These are phyloP conservation scores for Oryzaephilus surinamensis DNA, from an alignment of 1,140 invertebrate genomes.

Conservation along the genomic window DNA sequence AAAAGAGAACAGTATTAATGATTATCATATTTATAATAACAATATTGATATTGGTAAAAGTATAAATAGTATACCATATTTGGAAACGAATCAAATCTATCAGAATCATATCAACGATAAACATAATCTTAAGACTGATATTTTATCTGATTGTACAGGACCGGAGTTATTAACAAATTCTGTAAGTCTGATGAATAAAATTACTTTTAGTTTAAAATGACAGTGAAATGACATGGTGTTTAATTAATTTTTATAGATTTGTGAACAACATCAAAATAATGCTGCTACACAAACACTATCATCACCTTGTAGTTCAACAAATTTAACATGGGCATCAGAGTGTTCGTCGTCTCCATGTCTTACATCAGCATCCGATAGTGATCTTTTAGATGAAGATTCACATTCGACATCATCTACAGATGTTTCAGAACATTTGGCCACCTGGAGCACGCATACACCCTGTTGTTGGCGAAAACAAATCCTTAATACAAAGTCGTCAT, in stretches of 20 bases:
- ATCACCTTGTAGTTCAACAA: conserved; percentile 26
- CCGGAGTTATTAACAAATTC: conserved; percentile 5
- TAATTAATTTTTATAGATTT: neutral
- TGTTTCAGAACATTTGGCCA: neutral
- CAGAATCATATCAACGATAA: too few relatives aligned
- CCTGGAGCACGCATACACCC: neutral
- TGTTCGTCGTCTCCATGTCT: conserved; percentile 26
- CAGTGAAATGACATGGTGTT: too few relatives aligned
- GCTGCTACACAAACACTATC: conserved; percentile 26
- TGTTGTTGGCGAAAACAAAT: conserved; percentile 5
- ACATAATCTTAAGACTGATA: too few relatives aligned
- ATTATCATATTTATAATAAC: too few relatives aligned
- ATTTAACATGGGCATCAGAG: conserved; percentile 28
- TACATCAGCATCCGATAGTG: conserved; percentile 16
- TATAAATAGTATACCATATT: too few relatives aligned
- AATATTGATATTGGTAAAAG: too few relatives aligned
- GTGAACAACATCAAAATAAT: conserved; percentile 5
- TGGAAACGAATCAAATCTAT: too few relatives aligned
- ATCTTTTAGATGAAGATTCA: conserved; percentile 12
- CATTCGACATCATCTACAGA: conserved; percentile 10
- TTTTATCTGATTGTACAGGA: conserved; percentile 5
- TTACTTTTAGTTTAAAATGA: neutral
- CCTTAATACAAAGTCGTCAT: conserved; percentile 21
- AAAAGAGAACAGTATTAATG: too few relatives aligned
- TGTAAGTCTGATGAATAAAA: conserved; percentile 3